phyloP scores from a whole-genome alignment of 2,888 invertebrate genomes.

The Tenthredo scrophulariae region DNA sequence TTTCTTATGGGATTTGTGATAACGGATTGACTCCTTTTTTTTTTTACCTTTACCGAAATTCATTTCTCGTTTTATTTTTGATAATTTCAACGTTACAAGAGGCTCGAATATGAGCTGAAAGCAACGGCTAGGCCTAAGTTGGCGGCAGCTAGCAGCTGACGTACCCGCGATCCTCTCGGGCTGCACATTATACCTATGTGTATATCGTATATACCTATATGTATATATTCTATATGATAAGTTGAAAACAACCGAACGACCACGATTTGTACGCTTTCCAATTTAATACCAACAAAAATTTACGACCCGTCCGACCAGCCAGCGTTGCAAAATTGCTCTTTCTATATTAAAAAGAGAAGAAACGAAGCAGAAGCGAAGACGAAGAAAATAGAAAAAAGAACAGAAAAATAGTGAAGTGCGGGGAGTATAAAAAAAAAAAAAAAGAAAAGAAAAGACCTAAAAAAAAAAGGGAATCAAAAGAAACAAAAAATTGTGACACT shows the following conservation, averaged over 20 bases:
- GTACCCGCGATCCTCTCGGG: conserved; percentile 1
- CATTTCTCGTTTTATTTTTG: neutral
- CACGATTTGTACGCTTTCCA: neutral
- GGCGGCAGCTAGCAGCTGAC: conserved; percentile 17
- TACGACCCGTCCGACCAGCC: neutral
- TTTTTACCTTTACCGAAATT: neutral
- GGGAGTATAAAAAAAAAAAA: neutral
- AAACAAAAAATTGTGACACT: neutral
- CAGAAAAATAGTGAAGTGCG: neutral
- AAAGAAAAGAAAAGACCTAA: neutral
- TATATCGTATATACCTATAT: neutral
- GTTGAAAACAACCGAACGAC: neutral
- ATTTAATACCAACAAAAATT: neutral
- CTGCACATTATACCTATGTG: neutral
- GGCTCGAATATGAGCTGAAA: neutral
- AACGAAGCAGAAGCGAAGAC: neutral
- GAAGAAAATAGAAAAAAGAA: neutral
- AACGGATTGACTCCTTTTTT: neutral
- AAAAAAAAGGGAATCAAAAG: neutral
- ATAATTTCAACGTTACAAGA: neutral
- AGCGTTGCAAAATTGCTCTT: conserved; percentile 7
- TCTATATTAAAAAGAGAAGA: neutral
- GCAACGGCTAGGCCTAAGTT: conserved; percentile 46
- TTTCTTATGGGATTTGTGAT: neutral
- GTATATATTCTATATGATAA: neutral